Percentiles rank a stretch among this genome's conserved stretches.
These are phyloP conservation scores for Drosophila atripex DNA, from an alignment of 2,888 invertebrate genomes.

Conservation along the genomic window DNA sequence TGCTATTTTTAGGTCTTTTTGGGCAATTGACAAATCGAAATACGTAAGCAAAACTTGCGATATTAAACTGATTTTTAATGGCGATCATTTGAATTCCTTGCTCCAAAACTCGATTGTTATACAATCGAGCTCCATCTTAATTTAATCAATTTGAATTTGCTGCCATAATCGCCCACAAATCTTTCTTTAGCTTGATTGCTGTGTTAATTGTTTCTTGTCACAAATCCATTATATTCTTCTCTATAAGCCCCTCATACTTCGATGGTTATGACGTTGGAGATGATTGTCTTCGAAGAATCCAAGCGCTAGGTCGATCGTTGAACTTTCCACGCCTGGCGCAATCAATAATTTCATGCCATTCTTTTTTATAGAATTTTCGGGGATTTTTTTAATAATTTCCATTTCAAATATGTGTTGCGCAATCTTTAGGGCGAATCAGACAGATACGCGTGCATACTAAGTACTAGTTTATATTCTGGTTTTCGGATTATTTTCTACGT, in stretches of 20 bases:
- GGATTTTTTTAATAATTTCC: slow-evolving; percentile 30
- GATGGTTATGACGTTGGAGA: slow-evolving; percentile 24
- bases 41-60: slow-evolving; percentile 33
- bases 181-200: slow-evolving; percentile 22
- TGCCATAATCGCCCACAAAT: slow-evolving; percentile 17
- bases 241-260: not conserved
- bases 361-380: slow-evolving; percentile 33
- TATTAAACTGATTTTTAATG: slow-evolving; percentile 52
- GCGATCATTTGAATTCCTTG: slow-evolving; percentile 20
- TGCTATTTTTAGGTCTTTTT: not conserved
- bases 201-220: slow-evolving; percentile 24
- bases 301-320: slow-evolving; percentile 40
- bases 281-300: slow-evolving; percentile 24
- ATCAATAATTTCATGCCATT: slow-evolving; percentile 30
- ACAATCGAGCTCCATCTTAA: slow-evolving; percentile 28
- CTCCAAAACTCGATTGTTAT: slow-evolving; percentile 32
- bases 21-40: slow-evolving; percentile 17
- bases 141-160: slow-evolving; percentile 32
- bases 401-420: slow-evolving; percentile 22
- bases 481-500: slow-evolving; percentile 10
- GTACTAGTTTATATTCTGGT: slow-evolving; percentile 16
- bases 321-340: slow-evolving; percentile 20
- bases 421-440: slow-evolving; percentile 23
- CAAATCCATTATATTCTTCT: slow-evolving; percentile 25
- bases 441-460: not conserved